phyloP scores from a whole-genome alignment of 2,888 invertebrate species.

The Chrysolina americana region DNA sequence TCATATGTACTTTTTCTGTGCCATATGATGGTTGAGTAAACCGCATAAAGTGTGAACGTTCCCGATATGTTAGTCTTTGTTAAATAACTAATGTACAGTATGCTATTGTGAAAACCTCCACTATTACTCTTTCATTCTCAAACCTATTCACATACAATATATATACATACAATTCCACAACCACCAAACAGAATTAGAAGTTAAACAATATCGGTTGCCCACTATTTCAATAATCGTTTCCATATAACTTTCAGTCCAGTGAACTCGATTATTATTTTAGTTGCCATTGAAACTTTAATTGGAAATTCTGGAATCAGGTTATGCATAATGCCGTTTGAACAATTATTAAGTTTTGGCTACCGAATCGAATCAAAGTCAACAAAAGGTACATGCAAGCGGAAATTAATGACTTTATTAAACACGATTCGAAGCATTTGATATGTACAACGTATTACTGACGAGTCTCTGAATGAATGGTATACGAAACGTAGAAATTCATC shows the following conservation, averaged over 20 bases:
- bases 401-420: conserved; percentile 12
- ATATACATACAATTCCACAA: no score
- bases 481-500: background rate
- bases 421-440: background rate
- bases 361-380: conserved; percentile 8
- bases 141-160: no score
- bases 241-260: background rate
- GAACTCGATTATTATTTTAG: background rate
- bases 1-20: no score
- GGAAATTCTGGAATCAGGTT: conserved; percentile 2
- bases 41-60: no score
- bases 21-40: no score
- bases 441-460: background rate
- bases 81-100: no score
- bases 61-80: no score
- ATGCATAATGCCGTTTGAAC: conserved; percentile 6
- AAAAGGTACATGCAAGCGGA: conserved; percentile 7
- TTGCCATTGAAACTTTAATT: background rate
- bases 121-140: no score
- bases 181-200: no score
- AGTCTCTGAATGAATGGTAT: background rate
- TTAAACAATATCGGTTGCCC: background rate
- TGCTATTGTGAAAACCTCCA: no score
- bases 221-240: background rate
- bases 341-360: background rate